Evolutionary conservation across 2,113 vertebrate species (phyloP).

Genomic region (Crotalus tigris): DNA sequence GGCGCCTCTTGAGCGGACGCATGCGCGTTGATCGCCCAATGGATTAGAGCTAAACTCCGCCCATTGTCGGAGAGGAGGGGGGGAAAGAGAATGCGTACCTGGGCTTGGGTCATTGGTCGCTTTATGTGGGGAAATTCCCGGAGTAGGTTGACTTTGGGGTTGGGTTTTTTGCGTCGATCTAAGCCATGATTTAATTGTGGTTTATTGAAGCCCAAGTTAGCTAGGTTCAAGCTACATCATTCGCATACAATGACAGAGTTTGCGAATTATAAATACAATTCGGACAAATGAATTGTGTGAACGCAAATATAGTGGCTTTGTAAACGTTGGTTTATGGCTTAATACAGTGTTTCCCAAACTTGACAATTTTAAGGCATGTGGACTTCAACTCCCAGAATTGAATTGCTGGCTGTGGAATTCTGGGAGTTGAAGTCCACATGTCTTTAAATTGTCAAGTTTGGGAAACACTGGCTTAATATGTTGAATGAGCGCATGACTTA

Average conservation of each 20-base stretch:
- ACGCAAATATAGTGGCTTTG: background rate
- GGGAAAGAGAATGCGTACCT: slow-evolving; percentile 21
- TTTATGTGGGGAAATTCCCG: background rate
- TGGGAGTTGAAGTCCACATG: too few relatives aligned
- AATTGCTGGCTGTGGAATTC: too few relatives aligned
- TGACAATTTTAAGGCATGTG: too few relatives aligned
- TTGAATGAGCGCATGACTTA: background rate
- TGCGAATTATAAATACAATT: background rate
- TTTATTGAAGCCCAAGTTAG: background rate
- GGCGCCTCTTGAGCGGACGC: background rate
- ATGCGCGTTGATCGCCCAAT: background rate
- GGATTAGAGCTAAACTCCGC: background rate
- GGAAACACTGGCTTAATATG: background rate
- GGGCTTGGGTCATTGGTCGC: background rate
- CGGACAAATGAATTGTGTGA: background rate
- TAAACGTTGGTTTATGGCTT: background rate
- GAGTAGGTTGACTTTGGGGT: background rate
- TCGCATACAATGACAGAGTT: background rate
- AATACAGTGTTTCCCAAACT: background rate
- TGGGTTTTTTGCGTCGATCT: background rate
- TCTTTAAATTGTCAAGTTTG: too few relatives aligned
- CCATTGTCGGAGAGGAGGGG: background rate
- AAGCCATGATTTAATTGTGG: background rate
- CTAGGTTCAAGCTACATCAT: background rate
- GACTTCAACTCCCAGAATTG: too few relatives aligned